These are phyloP conservation scores for Eretmocerus hayati DNA, from an alignment of 2,888 invertebrate genomes.

Conservation along the genomic window DNA sequence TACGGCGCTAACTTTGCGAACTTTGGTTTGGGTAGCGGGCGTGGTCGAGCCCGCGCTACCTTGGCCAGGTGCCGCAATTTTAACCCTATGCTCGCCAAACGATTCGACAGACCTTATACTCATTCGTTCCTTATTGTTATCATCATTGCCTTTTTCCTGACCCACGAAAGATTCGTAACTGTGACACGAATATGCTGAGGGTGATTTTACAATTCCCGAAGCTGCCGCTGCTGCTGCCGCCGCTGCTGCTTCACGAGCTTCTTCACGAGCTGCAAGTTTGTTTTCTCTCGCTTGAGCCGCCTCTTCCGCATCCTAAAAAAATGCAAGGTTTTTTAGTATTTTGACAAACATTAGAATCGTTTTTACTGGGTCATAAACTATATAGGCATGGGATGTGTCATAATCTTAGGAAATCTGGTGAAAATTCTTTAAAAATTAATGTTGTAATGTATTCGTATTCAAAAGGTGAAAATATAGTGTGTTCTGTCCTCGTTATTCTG, in stretches of 20 bases:
- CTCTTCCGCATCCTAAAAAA: conserved; percentile 73
- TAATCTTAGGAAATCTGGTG: too few relatives aligned
- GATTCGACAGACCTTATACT: conserved; percentile 85
- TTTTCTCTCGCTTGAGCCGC: conserved; percentile 66
- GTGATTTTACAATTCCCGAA: conserved; percentile 75
- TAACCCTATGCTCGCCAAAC: conserved; percentile 64
- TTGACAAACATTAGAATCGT: neutral
- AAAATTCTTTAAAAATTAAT: too few relatives aligned
- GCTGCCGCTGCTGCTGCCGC: conserved; percentile 44
- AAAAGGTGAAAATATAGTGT: too few relatives aligned
- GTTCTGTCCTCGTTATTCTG: too few relatives aligned
- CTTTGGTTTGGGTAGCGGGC: conserved; percentile 55
- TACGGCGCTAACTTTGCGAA: conserved; percentile 82
- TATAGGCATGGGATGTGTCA: too few relatives aligned
- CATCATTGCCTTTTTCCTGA: conserved; percentile 80
- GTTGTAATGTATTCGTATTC: too few relatives aligned
- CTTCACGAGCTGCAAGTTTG: conserved; percentile 56
- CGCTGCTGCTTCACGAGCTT: conserved; percentile 56
- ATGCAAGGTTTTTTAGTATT: neutral
- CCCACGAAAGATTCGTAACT: conserved; percentile 88
- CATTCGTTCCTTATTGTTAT: conserved; percentile 88
- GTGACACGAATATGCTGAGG: conserved; percentile 85
- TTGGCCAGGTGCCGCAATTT: conserved; percentile 40
- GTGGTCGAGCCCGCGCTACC: too few relatives aligned
- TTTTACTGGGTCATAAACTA: neutral